phyloP scores from a whole-genome alignment of 2,113 vertebrate species.

The Zapornia atra region DNA sequence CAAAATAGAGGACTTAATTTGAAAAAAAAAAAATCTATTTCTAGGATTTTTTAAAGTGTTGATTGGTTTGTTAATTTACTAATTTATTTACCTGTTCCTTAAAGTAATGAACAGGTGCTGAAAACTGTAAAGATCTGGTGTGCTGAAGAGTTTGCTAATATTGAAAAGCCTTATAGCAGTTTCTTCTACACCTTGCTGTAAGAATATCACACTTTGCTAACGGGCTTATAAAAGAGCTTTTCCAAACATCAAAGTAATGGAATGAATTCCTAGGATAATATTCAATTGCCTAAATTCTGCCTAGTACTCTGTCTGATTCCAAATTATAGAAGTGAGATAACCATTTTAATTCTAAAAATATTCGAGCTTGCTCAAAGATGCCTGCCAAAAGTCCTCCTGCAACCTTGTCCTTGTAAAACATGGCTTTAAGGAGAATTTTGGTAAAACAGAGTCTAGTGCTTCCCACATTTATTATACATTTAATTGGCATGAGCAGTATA shows the following conservation, averaged over 20 bases:
- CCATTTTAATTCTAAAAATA: background rate
- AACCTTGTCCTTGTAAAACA: background rate
- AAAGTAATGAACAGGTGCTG: background rate
- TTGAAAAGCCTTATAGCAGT: background rate
- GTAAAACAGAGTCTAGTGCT: background rate
- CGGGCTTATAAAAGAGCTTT: background rate
- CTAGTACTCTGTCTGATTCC: background rate
- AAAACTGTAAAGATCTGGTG: background rate
- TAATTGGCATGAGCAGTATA: background rate
- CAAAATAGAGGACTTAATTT: conserved; percentile 30
- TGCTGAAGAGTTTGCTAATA: background rate
- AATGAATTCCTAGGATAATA: background rate
- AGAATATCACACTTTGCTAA: conserved; percentile 14
- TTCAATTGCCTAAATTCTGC: background rate
- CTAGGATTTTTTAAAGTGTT: background rate
- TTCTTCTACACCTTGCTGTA: background rate
- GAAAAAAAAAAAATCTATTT: background rate
- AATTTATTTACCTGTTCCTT: background rate
- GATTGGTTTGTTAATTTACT: background rate
- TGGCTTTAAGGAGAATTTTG: background rate
- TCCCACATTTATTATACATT: background rate
- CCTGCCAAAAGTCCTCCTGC: background rate
- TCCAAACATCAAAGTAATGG: conserved; percentile 11
- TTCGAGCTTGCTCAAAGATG: background rate
- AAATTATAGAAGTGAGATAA: background rate